Conservation (phyloP, 2,797 vertebrate species). For the Xerus rutilus region DNA sequence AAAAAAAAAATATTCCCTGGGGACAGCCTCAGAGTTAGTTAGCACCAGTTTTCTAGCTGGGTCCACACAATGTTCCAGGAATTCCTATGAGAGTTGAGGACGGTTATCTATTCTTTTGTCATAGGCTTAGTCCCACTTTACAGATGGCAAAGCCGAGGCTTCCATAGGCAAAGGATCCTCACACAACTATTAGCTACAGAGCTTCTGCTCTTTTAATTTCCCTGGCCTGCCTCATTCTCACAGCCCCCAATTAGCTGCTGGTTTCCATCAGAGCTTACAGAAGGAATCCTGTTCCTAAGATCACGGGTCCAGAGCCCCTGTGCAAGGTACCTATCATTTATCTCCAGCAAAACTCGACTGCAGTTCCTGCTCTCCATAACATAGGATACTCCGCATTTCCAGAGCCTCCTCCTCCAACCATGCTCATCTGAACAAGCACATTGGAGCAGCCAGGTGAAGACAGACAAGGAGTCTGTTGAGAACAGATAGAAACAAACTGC, state of each 20-base stretch:
- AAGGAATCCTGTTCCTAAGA: constrained; percentile 32
- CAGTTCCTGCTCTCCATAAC: constrained; percentile 63
- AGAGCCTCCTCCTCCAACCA: constrained; percentile 37
- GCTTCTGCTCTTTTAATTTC: background rate
- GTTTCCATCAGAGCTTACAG: constrained; percentile 25
- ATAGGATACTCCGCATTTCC: background rate
- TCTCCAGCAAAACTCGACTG: constrained; percentile 21
- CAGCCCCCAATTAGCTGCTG: background rate
- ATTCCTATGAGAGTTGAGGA: background rate
- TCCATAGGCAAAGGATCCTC: background rate
- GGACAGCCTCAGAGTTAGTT: background rate
- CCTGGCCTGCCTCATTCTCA: background rate
- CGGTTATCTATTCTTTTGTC: background rate
- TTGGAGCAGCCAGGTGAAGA: constrained; percentile 59
- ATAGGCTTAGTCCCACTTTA: background rate
- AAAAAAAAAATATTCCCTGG: constrained; percentile 7
- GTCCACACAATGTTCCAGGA: background rate
- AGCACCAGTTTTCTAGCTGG: background rate
- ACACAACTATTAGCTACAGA: background rate
- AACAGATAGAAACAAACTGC: constrained; percentile 72
- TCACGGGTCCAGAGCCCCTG: background rate
- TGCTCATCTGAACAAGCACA: constrained; percentile 46
- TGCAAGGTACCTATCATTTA: constrained; percentile 62
- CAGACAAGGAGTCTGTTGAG: constrained; percentile 58
- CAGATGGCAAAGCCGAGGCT: background rate